Conservation (phyloP, 1,140 invertebrate species). For the Stenopsyche tienmushanensis region DNA sequence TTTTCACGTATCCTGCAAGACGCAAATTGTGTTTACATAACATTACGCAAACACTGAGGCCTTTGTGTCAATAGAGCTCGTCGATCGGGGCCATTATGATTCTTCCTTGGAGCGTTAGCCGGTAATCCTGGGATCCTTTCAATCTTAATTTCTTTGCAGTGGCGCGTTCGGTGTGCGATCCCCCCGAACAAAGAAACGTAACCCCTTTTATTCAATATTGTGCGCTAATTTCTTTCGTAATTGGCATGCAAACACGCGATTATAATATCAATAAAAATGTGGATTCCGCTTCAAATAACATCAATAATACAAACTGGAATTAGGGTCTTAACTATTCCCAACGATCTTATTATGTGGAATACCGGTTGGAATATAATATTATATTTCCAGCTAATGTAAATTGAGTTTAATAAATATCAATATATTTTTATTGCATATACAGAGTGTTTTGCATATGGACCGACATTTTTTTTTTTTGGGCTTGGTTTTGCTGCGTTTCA, state of each 20-base stretch:
- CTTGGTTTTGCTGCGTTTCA: too few species aligned
- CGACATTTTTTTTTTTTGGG: too few species aligned
- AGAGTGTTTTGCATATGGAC: too few species aligned
- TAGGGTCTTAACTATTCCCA: too few species aligned
- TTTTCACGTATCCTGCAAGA: constrained; percentile 2
- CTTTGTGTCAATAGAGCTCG: constrained; percentile 25
- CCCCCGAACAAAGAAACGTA: neutral
- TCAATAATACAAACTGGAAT: too few species aligned
- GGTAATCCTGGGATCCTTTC: constrained; percentile 6
- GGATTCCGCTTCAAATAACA: too few species aligned
- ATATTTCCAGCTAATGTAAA: too few species aligned
- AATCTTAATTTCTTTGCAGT: constrained; percentile 21
- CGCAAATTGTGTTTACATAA: constrained; percentile 40
- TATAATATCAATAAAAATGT: constrained; percentile 5
- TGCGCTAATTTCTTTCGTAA: constrained; percentile 13
- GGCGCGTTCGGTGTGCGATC: neutral
- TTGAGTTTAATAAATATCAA: too few species aligned
- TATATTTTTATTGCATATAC: too few species aligned
- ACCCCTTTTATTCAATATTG: neutral
- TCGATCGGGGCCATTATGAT: constrained; percentile 24
- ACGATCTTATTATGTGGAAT: too few species aligned
- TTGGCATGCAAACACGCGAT: constrained; percentile 32
- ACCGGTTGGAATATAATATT: too few species aligned
- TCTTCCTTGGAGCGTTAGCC: constrained; percentile 17
- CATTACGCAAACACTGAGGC: constrained; percentile 34